Conservation (phyloP, 2,797 vertebrate species). For the Pelobates cultripes region DNA sequence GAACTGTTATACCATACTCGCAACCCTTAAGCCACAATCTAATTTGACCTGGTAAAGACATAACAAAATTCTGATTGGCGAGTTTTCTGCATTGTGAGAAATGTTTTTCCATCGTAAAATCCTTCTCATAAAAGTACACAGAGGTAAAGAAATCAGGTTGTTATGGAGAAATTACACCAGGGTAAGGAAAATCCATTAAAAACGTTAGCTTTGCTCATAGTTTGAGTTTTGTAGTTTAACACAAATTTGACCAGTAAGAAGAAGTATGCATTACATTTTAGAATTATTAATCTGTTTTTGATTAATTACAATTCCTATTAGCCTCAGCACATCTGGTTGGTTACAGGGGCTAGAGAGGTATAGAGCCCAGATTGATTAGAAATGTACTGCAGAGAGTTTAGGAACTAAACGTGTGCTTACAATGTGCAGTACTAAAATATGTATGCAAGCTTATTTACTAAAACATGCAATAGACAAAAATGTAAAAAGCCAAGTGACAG, state of each 20-base stretch:
- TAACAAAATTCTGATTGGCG: conserved; percentile 24
- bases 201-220: background rate
- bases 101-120: conserved; percentile 44
- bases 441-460: no score
- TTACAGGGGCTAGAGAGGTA: no score
- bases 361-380: no score
- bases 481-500: no score
- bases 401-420: no score
- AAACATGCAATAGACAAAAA: no score
- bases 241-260: background rate
- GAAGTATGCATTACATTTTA: background rate
- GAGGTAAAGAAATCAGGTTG: conserved; percentile 35
- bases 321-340: no score
- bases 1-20: background rate
- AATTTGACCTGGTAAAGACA: conserved; percentile 46
- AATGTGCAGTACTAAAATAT: no score
- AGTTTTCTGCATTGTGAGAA: conserved; percentile 13
- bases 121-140: conserved; percentile 31
- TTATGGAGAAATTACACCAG: conserved; percentile 37
- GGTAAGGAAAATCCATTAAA: conserved; percentile 40
- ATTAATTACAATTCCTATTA: no score
- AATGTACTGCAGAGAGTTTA: no score
- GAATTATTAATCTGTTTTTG: background rate
- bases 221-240: conserved; percentile 2
- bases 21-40: conserved; percentile 33